Evolutionary conservation across 1,140 invertebrate species (phyloP).

Genomic region (Hetaerina americana): DNA sequence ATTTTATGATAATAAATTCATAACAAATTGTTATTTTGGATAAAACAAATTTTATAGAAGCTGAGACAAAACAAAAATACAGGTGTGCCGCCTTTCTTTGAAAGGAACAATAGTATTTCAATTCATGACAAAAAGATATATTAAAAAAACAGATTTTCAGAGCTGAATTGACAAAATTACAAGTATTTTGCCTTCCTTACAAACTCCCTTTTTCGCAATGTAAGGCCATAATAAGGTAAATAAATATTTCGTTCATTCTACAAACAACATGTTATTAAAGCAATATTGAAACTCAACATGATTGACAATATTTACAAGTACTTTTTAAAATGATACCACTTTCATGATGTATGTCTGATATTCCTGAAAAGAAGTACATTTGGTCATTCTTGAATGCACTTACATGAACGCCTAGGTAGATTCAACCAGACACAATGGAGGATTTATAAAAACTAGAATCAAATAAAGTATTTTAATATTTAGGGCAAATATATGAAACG

Average conservation of each 20-base stretch:
- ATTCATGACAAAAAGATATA: not conserved
- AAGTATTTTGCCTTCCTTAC: not conserved
- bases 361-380: not conserved
- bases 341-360: not conserved
- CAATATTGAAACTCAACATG: conserved; percentile 40
- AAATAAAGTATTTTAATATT: not conserved
- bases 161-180: not conserved
- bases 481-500: not conserved
- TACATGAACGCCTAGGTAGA: not conserved
- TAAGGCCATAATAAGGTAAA: not conserved
- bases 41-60: not conserved
- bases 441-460: conserved; percentile 1
- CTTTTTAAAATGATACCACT: not conserved
- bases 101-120: not conserved
- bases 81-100: not conserved
- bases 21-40: not conserved
- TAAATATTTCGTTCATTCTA: conserved; percentile 24
- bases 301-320: conserved; percentile 33
- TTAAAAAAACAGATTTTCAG: not conserved
- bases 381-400: not conserved
- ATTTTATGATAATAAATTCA: not conserved
- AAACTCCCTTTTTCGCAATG: not conserved
- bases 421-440: not conserved
- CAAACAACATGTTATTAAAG: conserved; percentile 39
- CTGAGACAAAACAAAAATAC: not conserved